phyloP scores from a whole-genome alignment of 2,113 vertebrate genomes.

The Corythornis madagascariensis region DNA sequence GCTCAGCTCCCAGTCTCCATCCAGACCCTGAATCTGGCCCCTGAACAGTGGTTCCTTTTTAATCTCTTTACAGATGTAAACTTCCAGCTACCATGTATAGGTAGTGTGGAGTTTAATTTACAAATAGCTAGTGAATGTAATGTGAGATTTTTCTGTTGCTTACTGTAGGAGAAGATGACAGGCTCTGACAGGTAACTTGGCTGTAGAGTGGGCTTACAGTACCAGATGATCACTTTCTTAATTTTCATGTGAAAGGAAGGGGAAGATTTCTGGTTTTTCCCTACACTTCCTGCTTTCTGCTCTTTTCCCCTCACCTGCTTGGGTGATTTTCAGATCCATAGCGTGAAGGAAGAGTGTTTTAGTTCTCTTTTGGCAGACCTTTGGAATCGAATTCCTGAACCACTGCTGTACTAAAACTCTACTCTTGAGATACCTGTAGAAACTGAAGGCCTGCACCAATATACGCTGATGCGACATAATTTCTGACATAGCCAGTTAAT shows the following conservation, averaged over 20 bases:
- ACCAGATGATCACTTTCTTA: neutral
- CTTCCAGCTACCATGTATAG: neutral
- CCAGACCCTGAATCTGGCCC: neutral
- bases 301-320: neutral
- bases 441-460: neutral
- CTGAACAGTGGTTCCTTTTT: neutral
- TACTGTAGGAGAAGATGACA: neutral
- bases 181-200: neutral
- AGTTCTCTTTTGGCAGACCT: neutral
- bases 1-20: accelerated
- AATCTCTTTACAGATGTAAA: neutral
- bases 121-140: neutral
- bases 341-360: neutral
- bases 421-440: neutral
- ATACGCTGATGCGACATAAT: neutral
- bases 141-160: neutral
- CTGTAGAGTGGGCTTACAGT: neutral
- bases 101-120: neutral
- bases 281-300: neutral
- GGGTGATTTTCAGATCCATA: neutral
- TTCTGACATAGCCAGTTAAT: neutral
- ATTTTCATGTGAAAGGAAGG: neutral
- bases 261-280: neutral
- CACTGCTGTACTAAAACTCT: neutral
- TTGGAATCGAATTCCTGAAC: neutral